Conservation (phyloP, 2,113 vertebrate genomes). For the Psammodynastes pulverulentus region DNA sequence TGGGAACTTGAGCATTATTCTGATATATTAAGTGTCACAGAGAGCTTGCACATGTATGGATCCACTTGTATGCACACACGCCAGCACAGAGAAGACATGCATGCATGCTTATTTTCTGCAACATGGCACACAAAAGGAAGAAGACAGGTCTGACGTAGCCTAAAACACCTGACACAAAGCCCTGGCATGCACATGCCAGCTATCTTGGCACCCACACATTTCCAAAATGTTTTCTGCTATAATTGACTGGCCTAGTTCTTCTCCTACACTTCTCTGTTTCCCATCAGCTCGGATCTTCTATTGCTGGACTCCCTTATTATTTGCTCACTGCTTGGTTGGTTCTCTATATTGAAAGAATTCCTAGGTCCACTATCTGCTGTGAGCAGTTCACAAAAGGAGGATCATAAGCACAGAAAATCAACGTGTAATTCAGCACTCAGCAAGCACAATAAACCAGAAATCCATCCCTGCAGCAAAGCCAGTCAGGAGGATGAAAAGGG, state of each 20-base stretch:
- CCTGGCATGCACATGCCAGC: background rate
- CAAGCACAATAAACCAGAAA: background rate
- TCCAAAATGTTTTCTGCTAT: background rate
- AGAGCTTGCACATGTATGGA: background rate
- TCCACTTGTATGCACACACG: background rate
- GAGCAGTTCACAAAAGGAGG: background rate
- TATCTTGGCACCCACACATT: background rate
- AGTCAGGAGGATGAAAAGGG: background rate
- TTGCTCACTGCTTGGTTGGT: background rate
- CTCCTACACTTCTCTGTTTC: background rate
- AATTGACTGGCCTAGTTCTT: background rate
- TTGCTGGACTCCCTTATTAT: background rate
- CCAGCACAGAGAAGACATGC: background rate
- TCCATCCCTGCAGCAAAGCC: background rate
- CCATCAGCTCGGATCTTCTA: background rate
- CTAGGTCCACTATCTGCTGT: background rate
- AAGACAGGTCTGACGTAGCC: background rate
- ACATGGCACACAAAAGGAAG: background rate
- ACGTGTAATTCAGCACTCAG: background rate
- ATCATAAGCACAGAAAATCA: background rate
- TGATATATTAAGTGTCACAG: background rate
- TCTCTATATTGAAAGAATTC: background rate
- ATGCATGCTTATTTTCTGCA: background rate
- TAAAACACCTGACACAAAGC: background rate
- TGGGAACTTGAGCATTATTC: conserved; percentile 9